Evolutionary conservation across 2,797 vertebrate genomes (phyloP), one percentile per base, ranked within the genome.

Genomic region (Tenualosa thibaudeaui): DNA sequence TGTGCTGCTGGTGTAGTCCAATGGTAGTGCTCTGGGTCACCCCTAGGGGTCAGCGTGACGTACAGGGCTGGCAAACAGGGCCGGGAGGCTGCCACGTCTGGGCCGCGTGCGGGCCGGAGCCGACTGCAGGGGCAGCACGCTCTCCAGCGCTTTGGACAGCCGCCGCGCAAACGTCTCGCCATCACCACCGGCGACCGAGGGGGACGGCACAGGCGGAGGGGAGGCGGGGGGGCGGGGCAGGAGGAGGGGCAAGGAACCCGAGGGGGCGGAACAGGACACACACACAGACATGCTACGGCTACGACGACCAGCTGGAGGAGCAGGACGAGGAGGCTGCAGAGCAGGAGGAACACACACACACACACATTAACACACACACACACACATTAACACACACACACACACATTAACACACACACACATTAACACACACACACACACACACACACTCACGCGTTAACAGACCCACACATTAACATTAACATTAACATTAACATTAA

Each of bases 271-370:
- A 92, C 96, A 96, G 92, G 98, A 96, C 84, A 97, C 95, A 94
- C 97, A 98, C 95, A 99, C 93, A 83, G 97, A 99, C 97, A 99
- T 99, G 98, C 98, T 99, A 98, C 97, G 96, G 95, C 96, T 96
- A 95, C 96, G 97, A 92, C 92, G 96, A 26, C 85, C 88, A 81
- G 87, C 89, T 81, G 86, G 85, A 87, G 87, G 87, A 87, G 86
- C 85, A 84, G 86, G 88, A 31, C 31, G 31, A 86, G 83, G 90
- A 87, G 92, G 91, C 94, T 94, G 94, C 71, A 87, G 92, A 89
- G 54, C 54, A 56, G 89, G 15, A 90, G 88, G 85, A 84, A 84
- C 86, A 68, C n/a, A 87, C 89, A 82, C 43, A 65, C 58, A 68
- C 43, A 83, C 58, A 46, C 54, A 85, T 58, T 84, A 1, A 56